Conservation (phyloP, 30 jellyfish, hydroid and myxozoan species). For the Hydractinia symbiolongicarpus region DNA sequence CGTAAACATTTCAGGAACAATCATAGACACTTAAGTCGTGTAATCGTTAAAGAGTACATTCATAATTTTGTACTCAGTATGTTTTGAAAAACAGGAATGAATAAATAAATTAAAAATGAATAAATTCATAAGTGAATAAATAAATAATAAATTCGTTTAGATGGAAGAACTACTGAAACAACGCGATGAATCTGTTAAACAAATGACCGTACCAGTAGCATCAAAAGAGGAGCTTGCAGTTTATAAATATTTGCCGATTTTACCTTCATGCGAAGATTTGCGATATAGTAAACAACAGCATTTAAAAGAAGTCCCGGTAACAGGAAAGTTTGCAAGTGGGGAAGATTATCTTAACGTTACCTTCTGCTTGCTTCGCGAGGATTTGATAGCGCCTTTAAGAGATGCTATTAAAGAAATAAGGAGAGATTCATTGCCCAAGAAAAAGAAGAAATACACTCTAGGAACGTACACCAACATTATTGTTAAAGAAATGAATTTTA, state of each 20-base stretch:
- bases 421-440: slow-evolving; percentile 11
- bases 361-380: slow-evolving; percentile 53
- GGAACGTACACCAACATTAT: slow-evolving; percentile 19
- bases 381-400: slow-evolving; percentile 47
- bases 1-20: no score
- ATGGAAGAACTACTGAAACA: no score
- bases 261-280: slow-evolving; percentile 8
- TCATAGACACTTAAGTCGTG: no score
- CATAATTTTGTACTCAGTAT: no score
- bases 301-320: neutral
- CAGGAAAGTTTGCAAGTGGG: slow-evolving; percentile 37
- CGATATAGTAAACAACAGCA: neutral
- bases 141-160: no score
- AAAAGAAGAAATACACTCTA: slow-evolving; percentile 3
- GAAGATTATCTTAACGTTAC: slow-evolving; percentile 52
- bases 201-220: no score
- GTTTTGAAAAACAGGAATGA: no score
- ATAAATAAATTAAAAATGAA: no score
- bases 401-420: slow-evolving; percentile 42
- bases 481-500: neutral
- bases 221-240: no score
- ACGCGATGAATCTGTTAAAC: no score
- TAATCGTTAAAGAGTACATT: no score
- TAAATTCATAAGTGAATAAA: no score
- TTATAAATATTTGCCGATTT: neutral